These are phyloP conservation scores for Cynaeus angustus DNA, from an alignment of 2,888 invertebrate species.

Conservation along the genomic window DNA sequence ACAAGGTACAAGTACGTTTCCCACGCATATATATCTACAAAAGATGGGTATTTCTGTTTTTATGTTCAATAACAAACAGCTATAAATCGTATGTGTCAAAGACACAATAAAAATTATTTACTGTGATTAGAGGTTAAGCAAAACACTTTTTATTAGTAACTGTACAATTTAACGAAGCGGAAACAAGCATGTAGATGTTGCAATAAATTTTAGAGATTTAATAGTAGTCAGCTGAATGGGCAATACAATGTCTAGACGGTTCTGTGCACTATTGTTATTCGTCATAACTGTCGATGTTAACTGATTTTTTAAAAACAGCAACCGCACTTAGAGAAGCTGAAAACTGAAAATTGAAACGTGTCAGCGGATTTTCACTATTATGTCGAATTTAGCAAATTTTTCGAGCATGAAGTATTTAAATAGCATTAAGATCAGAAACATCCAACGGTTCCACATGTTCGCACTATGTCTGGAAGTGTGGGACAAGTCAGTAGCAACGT, in stretches of 20 bases:
- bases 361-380: too few species aligned
- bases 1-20: constrained; percentile 48
- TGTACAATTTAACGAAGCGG: background rate
- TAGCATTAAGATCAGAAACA: too few species aligned
- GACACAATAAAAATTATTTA: constrained; percentile 10
- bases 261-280: too few species aligned
- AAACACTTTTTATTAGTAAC: constrained; percentile 3
- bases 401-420: too few species aligned
- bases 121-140: constrained; percentile 3
- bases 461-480: constrained; percentile 48
- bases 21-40: constrained; percentile 44
- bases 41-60: constrained; percentile 34
- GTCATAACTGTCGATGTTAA: too few species aligned
- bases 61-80: constrained; percentile 35
- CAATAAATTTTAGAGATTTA: background rate
- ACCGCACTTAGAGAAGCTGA: too few species aligned
- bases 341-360: too few species aligned
- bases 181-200: background rate
- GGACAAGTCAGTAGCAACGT: constrained; percentile 57
- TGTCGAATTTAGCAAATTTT: too few species aligned
- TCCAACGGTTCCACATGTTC: background rate
- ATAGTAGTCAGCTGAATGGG: too few species aligned
- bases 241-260: too few species aligned
- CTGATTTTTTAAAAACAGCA: too few species aligned
- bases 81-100: constrained; percentile 30